A percentile compares a stretch with the other conserved stretches of the same genome.
phyloP scores from a whole-genome alignment of 2,797 vertebrate genomes.

The Cheirogaleus major region DNA sequence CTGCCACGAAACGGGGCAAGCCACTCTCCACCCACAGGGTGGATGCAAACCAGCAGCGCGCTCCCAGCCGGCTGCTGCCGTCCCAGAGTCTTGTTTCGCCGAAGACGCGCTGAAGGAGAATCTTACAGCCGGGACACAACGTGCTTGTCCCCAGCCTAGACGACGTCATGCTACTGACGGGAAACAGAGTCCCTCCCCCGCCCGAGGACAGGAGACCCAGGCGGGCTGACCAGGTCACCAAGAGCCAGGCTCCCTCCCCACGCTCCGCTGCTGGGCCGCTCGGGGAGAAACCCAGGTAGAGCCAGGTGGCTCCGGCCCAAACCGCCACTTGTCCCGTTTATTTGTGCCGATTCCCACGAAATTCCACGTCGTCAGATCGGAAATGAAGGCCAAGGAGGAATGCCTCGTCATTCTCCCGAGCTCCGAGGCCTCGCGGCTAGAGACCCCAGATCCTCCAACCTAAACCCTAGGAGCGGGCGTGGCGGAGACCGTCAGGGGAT shows the following conservation, averaged over 20 bases:
- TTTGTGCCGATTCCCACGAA: too few species aligned
- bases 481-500: rapidly evolving
- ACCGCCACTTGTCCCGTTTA: not conserved
- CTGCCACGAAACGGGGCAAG: rapidly evolving
- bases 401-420: rapidly evolving
- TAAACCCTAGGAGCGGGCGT: not conserved
- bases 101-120: rapidly evolving
- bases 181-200: not conserved
- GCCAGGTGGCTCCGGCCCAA: not conserved
- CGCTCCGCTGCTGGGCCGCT: rapidly evolving
- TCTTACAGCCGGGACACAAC: too few species aligned
- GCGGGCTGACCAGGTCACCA: not conserved
- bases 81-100: not conserved
- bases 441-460: not conserved
- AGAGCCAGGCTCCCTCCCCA: not conserved
- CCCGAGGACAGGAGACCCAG: not conserved
- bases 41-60: not conserved
- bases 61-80: rapidly evolving
- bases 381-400: rapidly evolving
- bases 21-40: rapidly evolving
- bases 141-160: rapidly evolving
- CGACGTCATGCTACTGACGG: rapidly evolving
- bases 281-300: rapidly evolving
- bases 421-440: not conserved
- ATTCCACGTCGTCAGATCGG: not conserved